Base-by-base conservation (phyloP, 2,888 invertebrate genomes). In the Hydroisotoma schaefferi region DNA sequence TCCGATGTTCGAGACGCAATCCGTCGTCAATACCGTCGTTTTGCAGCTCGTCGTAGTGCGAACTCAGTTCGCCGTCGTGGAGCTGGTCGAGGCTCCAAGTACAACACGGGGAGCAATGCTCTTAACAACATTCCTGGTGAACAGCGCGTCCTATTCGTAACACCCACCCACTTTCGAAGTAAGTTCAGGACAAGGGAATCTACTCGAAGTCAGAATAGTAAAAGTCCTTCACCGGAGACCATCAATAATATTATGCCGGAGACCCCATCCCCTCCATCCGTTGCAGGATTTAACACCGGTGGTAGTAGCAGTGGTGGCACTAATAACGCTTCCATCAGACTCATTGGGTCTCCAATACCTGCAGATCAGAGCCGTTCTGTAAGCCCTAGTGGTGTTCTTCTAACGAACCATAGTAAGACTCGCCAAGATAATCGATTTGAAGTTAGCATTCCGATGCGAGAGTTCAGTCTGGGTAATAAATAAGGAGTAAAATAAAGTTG, bases 1-100 rank as follows among this genome's bases (percentile, higher is more conserved):
- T 55, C 55, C 22, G 71, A 71, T 40, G 71, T 71, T 3, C 48
- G 69, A 29, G 67, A 68, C 28, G 70, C 72, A 4, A 67, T 72
- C 37, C 47, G 67, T 4, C 57, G 70, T 8, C 63, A 70, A 43
- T 72, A 70, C 44, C 58, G 65, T 18, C 57, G 70, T 2, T 70
- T 65, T 47, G 52, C 57, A 22, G 66, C 67, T 2, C 58, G 68
- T 2, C 56, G 70, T 5, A 61, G 29, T 29, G 68, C 68, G 15
- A 67, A 60, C 48, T 56, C 52, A 1, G 47, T 61, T 22, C 47
- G 61, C 26, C 53, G 61, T 26, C 44, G 22, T 15, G 49, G 28
- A n/a, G 28, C 28, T 8, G 20, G 49, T 6, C 49, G 49, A 4
- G 29, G 49, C 15, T 49, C 49, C 27, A 49, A 49, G 49, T 49